These are phyloP conservation scores for Machaerirhynchus nigripectus DNA, from an alignment of 2,113 vertebrate genomes.

Conservation along the genomic window DNA sequence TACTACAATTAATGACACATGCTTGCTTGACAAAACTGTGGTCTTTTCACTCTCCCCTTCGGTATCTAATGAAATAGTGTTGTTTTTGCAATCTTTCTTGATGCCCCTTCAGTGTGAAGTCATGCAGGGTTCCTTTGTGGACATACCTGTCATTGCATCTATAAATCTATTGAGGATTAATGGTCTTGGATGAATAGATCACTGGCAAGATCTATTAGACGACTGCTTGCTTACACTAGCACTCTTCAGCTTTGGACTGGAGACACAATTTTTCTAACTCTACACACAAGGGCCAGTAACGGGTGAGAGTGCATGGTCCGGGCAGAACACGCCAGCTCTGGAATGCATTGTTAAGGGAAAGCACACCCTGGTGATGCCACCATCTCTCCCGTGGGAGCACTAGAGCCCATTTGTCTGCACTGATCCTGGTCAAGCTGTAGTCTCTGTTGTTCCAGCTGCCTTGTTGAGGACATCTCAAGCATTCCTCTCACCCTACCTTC, in stretches of 20 bases:
- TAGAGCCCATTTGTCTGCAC: not conserved
- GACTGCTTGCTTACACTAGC: not conserved
- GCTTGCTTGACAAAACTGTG: not conserved
- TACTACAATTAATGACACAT: not conserved
- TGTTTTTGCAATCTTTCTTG: not conserved
- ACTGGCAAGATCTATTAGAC: not conserved
- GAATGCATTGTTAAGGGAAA: not conserved
- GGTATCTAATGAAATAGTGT: not conserved
- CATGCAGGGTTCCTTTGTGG: not conserved
- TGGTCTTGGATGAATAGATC: not conserved
- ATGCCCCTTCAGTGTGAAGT: not conserved
- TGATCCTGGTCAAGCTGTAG: not conserved
- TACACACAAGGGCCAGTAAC: fast-evolving
- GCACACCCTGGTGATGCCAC: not conserved
- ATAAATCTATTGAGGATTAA: not conserved
- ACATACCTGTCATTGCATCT: not conserved
- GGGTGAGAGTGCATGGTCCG: not conserved
- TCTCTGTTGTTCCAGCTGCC: not conserved
- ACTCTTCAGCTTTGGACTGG: not conserved
- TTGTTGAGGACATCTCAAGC: not conserved
- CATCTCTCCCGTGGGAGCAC: too few species aligned
- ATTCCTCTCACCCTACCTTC: not conserved
- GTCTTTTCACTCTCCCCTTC: not conserved
- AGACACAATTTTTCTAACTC: not conserved
- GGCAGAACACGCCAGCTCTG: not conserved